Evolutionary conservation across 2,888 invertebrate genomes (phyloP).

Genomic region (Epinotia nisella): DNA sequence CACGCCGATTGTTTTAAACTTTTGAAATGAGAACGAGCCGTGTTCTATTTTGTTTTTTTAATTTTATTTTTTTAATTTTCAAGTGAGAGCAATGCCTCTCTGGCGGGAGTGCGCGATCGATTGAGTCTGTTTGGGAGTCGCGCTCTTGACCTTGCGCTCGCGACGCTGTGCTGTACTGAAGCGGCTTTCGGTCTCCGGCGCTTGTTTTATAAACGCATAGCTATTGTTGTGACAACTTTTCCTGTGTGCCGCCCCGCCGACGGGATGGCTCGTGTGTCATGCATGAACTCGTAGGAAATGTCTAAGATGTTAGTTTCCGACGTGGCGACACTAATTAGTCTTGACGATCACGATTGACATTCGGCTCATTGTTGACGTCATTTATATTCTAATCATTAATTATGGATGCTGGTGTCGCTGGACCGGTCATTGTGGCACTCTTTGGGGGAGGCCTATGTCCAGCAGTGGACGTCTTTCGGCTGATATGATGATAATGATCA

Average conservation of each 20-base stretch:
- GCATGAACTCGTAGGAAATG: conserved; percentile 10
- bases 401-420: no score
- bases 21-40: conserved; percentile 29
- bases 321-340: neutral
- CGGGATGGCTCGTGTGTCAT: conserved; percentile 21
- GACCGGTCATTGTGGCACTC: no score
- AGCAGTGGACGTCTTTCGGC: no score
- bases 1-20: conserved; percentile 16
- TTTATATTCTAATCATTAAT: no score
- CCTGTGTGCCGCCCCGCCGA: conserved; percentile 55
- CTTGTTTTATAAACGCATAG: conserved; percentile 78
- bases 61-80: conserved; percentile 52
- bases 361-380: conserved; percentile 1
- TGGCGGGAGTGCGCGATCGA: conserved; percentile 58
- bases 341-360: neutral
- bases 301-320: neutral
- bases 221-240: conserved; percentile 81
- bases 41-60: conserved; percentile 46
- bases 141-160: conserved; percentile 81
- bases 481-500: neutral
- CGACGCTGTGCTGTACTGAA: conserved; percentile 73
- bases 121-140: conserved; percentile 73
- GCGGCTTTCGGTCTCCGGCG: conserved; percentile 72
- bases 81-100: conserved; percentile 63
- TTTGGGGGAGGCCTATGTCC: no score